A percentile compares a stretch with the other conserved stretches of the same genome.
These are phyloP conservation scores for Phylloscopus collybita DNA, from an alignment of 2,797 vertebrate species.

Conservation along the genomic window DNA sequence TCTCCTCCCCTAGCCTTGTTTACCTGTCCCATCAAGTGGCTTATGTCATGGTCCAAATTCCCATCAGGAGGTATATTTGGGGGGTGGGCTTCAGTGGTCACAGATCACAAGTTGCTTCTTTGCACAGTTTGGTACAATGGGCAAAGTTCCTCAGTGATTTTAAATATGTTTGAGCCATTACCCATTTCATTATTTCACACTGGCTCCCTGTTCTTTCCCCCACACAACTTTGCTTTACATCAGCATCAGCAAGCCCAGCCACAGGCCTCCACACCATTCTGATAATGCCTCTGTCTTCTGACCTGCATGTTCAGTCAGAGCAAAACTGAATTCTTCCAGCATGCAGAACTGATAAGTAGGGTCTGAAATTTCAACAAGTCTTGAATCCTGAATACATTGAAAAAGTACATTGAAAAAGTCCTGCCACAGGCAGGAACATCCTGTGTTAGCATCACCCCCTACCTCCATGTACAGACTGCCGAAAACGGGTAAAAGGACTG, in stretches of 20 bases:
- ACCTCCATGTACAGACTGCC: background rate
- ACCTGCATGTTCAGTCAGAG: background rate
- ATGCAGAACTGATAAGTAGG: background rate
- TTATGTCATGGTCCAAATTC: background rate
- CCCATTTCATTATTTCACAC: background rate
- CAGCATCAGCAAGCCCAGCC: background rate
- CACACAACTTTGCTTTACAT: background rate
- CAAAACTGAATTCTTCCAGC: background rate
- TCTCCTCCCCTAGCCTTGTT: background rate
- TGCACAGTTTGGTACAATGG: background rate
- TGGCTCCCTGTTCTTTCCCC: background rate
- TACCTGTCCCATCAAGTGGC: background rate
- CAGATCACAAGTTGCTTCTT: background rate
- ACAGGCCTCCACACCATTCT: background rate
- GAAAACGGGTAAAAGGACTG: background rate
- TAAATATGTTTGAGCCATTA: background rate
- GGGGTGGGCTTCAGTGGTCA: background rate
- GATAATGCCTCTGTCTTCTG: background rate
- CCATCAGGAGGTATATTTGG: background rate
- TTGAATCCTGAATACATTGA: background rate
- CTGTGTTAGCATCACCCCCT: background rate
- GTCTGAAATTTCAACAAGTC: background rate
- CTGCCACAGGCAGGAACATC: background rate
- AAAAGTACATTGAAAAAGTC: background rate
- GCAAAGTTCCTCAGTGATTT: background rate